Evolutionary conservation across 1,140 invertebrate species (phyloP).

Genomic region (Drosophila busckii): DNA sequence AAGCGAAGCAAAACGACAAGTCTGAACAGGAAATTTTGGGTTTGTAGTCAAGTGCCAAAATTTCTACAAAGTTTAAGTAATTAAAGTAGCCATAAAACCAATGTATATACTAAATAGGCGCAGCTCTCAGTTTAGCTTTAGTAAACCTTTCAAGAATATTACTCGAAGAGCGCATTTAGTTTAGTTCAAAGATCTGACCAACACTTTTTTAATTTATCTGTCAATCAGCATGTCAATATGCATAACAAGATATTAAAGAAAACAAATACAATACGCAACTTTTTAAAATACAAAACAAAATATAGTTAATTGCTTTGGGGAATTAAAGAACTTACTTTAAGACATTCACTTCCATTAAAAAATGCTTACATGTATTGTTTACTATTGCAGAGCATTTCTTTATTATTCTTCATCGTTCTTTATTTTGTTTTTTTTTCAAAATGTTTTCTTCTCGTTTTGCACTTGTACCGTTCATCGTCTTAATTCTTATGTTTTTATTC

Average conservation of each 20-base stretch:
- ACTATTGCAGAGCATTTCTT: conserved; percentile 78
- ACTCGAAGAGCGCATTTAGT: too few relatives aligned
- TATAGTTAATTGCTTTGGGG: neutral
- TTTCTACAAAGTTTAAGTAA: conserved; percentile 37
- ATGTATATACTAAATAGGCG: too few relatives aligned
- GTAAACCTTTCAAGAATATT: too few relatives aligned
- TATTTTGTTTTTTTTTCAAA: conserved; percentile 19
- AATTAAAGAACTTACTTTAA: conserved; percentile 1
- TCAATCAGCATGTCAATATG: neutral
- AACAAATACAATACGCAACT: neutral
- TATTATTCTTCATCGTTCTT: conserved; percentile 63
- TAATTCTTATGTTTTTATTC: conserved; percentile 40
- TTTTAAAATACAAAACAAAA: neutral
- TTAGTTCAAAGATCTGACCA: too few relatives aligned
- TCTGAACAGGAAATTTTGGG: conserved; percentile 63
- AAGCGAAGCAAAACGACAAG: conserved; percentile 31
- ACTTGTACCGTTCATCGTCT: conserved; percentile 73
- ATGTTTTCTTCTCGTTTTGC: conserved; percentile 50
- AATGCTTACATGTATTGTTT: conserved; percentile 44
- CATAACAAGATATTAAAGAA: neutral
- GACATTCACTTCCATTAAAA: neutral
- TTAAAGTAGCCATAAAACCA: neutral
- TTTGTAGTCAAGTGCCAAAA: conserved; percentile 57
- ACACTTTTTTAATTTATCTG: neutral
- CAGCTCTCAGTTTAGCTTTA: too few relatives aligned